Conservation (phyloP, 2,113 vertebrate species). For the Neotragus moschatus region DNA sequence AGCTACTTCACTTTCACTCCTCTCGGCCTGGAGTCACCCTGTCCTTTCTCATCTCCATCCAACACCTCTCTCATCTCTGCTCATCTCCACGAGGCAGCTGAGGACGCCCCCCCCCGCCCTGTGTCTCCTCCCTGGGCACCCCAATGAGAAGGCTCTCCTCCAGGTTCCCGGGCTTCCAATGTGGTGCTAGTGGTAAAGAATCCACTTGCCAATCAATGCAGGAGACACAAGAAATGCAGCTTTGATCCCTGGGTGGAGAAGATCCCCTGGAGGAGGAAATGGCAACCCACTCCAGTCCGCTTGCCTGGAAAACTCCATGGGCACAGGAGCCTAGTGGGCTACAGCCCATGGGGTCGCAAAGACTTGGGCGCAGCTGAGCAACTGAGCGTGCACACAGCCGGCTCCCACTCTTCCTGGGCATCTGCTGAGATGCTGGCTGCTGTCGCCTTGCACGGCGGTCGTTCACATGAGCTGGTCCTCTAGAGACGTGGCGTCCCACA, state of each 20-base stretch:
- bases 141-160: background rate
- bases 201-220: background rate
- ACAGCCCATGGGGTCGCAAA: background rate
- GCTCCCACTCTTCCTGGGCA: rapidly evolving
- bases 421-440: rapidly evolving
- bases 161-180: background rate
- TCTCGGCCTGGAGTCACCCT: rapidly evolving
- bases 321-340: background rate
- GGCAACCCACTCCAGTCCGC: background rate
- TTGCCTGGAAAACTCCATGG: background rate
- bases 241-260: background rate
- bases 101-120: background rate
- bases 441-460: rapidly evolving
- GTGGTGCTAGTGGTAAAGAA: background rate
- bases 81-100: rapidly evolving
- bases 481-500: rapidly evolving
- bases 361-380: background rate
- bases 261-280: background rate
- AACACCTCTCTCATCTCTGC: background rate
- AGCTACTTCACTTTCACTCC: background rate
- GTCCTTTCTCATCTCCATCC: background rate
- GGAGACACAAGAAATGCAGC: background rate
- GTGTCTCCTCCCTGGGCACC: background rate
- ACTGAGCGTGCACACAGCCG: rapidly evolving
- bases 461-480: background rate